A percentile compares a stretch with the other conserved stretches of the same genome.
Conservation (phyloP, 1,140 invertebrate species). For the Caenorhabditis remanei region DNA sequence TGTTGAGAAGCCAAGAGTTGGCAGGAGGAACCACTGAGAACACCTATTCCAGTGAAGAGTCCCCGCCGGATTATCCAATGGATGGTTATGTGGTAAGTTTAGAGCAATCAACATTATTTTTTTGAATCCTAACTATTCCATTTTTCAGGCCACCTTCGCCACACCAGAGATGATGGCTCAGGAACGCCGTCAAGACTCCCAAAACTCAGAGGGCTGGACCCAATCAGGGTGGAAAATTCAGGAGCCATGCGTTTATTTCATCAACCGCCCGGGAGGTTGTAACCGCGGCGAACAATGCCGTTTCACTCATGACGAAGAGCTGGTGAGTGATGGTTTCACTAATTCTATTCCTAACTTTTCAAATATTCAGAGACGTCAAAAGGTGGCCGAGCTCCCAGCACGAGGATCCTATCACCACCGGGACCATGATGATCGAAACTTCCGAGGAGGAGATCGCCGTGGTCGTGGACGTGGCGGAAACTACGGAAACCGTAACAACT, state of each 20-base stretch:
- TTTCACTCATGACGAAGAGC: slow-evolving; percentile 20
- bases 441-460: not conserved
- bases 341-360: not conserved
- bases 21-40: not conserved
- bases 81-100: slow-evolving; percentile 13
- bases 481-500: not conserved
- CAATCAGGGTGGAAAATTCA: slow-evolving; percentile 22
- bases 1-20: not conserved
- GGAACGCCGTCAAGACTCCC: not conserved
- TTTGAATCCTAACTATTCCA: not conserved
- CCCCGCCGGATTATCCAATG: not conserved
- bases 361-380: slow-evolving; percentile 11
- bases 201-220: slow-evolving; percentile 15
- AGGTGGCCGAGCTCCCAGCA: not conserved
- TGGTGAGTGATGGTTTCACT: not conserved
- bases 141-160: slow-evolving; percentile 21
- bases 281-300: slow-evolving; percentile 17
- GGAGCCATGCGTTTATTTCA: slow-evolving; percentile 14
- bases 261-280: slow-evolving; percentile 20
- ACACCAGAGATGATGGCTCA: slow-evolving; percentile 29
- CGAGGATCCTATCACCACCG: not conserved
- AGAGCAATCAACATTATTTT: not conserved
- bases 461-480: not conserved
- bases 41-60: slow-evolving; percentile 4
- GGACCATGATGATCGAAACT: not conserved